Conservation (phyloP, 2,888 invertebrate genomes). For the Rapana venosa region DNA sequence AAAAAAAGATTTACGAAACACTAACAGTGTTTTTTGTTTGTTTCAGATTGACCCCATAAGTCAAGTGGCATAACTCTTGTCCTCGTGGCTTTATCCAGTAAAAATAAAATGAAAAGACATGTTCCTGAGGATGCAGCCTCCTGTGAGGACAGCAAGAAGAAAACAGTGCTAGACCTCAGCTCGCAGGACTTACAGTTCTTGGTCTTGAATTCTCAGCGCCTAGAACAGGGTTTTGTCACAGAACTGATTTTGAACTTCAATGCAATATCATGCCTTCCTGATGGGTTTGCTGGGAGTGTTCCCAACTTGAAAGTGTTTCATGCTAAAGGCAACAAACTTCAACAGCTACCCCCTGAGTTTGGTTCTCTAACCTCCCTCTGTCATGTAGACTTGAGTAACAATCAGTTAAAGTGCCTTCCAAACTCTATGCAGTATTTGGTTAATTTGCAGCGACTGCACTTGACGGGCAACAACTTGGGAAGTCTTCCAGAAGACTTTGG, state of each 20-base stretch:
- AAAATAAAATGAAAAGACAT: neutral
- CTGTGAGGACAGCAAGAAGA: neutral
- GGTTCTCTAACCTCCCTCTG: slow-evolving; percentile 55
- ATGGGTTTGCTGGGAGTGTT: slow-evolving; percentile 52
- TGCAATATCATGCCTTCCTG: slow-evolving; percentile 59
- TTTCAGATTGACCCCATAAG: neutral
- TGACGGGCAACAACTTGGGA: slow-evolving; percentile 65
- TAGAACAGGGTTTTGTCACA: slow-evolving; percentile 13
- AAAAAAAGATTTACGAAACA: too few species aligned
- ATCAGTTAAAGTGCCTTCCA: slow-evolving; percentile 56
- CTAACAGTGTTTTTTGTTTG: neutral
- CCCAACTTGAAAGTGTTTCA: slow-evolving; percentile 58
- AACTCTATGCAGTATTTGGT: slow-evolving; percentile 54
- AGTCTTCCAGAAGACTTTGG: slow-evolving; percentile 61
- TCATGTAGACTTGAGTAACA: slow-evolving; percentile 67
- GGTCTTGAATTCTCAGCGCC: too few species aligned
- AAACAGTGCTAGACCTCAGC: slow-evolving; percentile 30
- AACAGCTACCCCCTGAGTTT: slow-evolving; percentile 58
- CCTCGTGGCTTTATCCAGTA: too few species aligned
- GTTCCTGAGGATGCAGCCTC: neutral
- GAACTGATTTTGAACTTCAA: slow-evolving; percentile 64
- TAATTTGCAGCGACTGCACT: slow-evolving; percentile 57
- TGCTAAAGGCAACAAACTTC: slow-evolving; percentile 64
- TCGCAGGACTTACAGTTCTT: neutral
- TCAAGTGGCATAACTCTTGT: neutral